A percentile compares a stretch with the other conserved stretches of the same genome.
These are phyloP conservation scores for Hydrotaea cyrtoneurina DNA, from an alignment of 2,888 invertebrate species.

Conservation along the genomic window DNA sequence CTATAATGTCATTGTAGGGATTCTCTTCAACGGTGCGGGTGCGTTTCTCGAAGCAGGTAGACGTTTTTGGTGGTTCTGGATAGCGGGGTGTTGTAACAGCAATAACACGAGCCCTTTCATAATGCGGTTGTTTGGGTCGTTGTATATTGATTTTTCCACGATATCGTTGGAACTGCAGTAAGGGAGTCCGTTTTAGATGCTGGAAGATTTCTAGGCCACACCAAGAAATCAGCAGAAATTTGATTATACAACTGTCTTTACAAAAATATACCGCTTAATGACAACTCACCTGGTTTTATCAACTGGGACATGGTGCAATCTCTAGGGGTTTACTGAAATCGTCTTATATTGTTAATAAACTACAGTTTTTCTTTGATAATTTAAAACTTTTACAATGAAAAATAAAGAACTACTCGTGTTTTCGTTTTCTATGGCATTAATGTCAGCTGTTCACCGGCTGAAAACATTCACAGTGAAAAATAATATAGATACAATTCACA, in stretches of 20 bases:
- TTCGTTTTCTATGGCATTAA: background rate
- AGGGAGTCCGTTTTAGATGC: slow-evolving; percentile 72
- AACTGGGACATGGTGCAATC: slow-evolving; percentile 43
- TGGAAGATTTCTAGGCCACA: slow-evolving; percentile 46
- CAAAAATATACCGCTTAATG: background rate
- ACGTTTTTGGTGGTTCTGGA: slow-evolving; percentile 81
- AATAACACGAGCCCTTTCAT: slow-evolving; percentile 85
- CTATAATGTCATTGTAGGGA: slow-evolving; percentile 87
- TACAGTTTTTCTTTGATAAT: background rate
- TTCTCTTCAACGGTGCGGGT: slow-evolving; percentile 82
- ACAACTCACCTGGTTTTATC: slow-evolving; percentile 50
- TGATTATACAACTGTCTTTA: slow-evolving; percentile 43
- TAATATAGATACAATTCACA: background rate
- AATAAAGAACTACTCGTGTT: slow-evolving; percentile 1
- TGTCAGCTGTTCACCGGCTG: background rate
- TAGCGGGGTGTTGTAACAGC: slow-evolving; percentile 86
- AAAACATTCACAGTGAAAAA: too few relatives aligned
- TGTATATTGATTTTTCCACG: slow-evolving; percentile 90
- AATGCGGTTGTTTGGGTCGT: slow-evolving; percentile 87
- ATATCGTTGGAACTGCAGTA: slow-evolving; percentile 85
- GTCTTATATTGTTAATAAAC: background rate
- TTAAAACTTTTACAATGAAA: background rate
- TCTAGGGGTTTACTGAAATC: background rate
- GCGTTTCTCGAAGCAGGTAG: slow-evolving; percentile 82
- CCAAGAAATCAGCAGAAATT: background rate